phyloP scores from a whole-genome alignment of 2,888 invertebrate species.

The Ditula angustiorana region DNA sequence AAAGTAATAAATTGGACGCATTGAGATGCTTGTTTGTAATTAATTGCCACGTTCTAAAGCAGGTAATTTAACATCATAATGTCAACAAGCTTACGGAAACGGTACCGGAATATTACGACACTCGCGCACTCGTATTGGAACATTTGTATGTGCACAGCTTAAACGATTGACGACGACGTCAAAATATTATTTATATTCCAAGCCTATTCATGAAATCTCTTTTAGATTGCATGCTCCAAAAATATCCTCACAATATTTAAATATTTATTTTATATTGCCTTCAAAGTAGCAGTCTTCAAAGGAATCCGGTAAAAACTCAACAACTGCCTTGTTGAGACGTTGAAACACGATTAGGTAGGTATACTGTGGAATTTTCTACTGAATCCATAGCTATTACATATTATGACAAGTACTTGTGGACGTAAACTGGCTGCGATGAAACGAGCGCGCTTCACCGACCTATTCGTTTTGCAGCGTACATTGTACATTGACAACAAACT shows the following conservation, averaged over 20 bases:
- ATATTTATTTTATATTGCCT: no score
- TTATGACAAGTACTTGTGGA: background rate
- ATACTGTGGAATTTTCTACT: background rate
- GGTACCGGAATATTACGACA: conserved; percentile 35
- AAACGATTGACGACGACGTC: background rate
- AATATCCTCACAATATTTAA: background rate
- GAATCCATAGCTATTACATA: background rate
- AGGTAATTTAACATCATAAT: conserved; percentile 18
- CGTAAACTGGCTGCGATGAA: background rate
- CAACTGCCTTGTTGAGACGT: background rate
- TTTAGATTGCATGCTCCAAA: background rate
- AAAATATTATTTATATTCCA: background rate
- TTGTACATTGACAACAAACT: conserved; percentile 1
- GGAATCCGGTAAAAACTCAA: background rate
- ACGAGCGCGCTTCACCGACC: background rate
- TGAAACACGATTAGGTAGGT: background rate
- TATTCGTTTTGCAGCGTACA: conserved; percentile 7
- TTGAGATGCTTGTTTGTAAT: conserved; percentile 19
- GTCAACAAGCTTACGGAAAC: conserved; percentile 28
- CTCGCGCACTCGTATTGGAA: conserved; percentile 9
- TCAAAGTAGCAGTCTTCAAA: background rate
- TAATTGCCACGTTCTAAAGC: conserved; percentile 20
- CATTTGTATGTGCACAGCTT: background rate
- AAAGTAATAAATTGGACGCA: conserved; percentile 34
- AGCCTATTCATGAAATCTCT: no score